Evolutionary conservation across 2,113 vertebrate genomes (phyloP), one percentile per base, ranked within the genome.

Genomic region (Bucco capensis): DNA sequence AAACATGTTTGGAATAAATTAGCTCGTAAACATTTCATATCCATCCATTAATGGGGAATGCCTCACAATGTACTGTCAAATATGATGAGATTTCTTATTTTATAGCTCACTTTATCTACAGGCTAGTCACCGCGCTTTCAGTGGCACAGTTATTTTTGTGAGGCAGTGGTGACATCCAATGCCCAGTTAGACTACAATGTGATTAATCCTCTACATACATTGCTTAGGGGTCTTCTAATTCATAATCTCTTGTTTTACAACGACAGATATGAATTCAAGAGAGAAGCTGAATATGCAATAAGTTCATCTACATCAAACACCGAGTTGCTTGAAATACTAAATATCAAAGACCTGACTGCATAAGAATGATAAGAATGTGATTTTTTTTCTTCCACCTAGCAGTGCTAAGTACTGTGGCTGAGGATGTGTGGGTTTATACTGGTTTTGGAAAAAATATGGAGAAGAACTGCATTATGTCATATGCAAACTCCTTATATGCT

Each of bases 1-100:
- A 95, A 95, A 92, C 65, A 92, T 56, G 47, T 65, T 92, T 87
- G 79, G n/a, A 90, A 91, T 94, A 88, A 94, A 91, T 95, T 94
- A 91, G 50, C 71, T 90, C 89, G 81, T 96, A 96, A 96, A 89
- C 88, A 94, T 90, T 97, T 97, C 95, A 92, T 96, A 89, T 70
- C 67, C 31, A 93, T 91, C 81, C 27, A 24, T 85, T 89, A 82
- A 89, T 90, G 89, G 72, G 54, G 57, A 95, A 46, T 83, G 42
- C 35, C 90, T 96, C 91, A 81, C 77, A 95, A 57, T 73, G 35
- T 90, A 60, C 47, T 97, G 78, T 89, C 91, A 95, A 85, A 80
- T 94, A 91, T 70, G 89, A 82, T 84, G 93, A 78, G 75, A 74
- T 88, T 95, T 96, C 81, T 93, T 70, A 91, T 92, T 95, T 96